Evolutionary conservation across 2,888 invertebrate species (phyloP), one percentile per base, ranked within the genome.

Genomic region (Euclidia mi): DNA sequence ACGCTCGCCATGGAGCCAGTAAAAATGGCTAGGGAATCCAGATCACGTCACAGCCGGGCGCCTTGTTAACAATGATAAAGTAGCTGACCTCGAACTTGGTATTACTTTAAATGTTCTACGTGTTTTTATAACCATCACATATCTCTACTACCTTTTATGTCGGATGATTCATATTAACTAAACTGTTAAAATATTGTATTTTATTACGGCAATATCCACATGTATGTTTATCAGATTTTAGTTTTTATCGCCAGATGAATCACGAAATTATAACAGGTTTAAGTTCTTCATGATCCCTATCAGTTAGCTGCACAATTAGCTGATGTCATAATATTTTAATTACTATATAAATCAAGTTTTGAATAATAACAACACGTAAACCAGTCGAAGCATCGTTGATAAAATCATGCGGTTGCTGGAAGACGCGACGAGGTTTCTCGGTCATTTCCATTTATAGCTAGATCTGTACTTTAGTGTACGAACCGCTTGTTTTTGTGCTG

Each of bases 1-100:
- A 15, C 37, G 20, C 1, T 34, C 20, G 28, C 52, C 46, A n/a
- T 41, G 41, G 6, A 1, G 10, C 3, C 47, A 38, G 43, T 45
- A 51, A 58, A 56, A 53, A 66, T 58, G 44, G 47, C 44, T 55
- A 46, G 45, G 49, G 61, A 78, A 49, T 71, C 73, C 81, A 67
- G 76, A 68, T 76, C 76, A 82, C 76, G 78, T 77, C 70, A 77
- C 72, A 71, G 63, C 61, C 59, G 68, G 31, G 65, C 65, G 70
- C 61, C 71, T 71, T 71, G 68, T 72, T 77, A 76, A 73, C 68
- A 68, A 77, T 76, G 71, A 81, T 75, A 71, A 71, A 77, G 68
- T 67, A 66, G 63, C 65, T 75, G 78, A 81, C 79, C 79, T 81
- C 79, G 72, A 81, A 81, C 78, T 79, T 79, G 71, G 58, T 66